A percentile compares a stretch with the other conserved stretches of the same genome.
Evolutionary conservation across 2,888 invertebrate species (phyloP).

Genomic region (Lysandra coridon): DNA sequence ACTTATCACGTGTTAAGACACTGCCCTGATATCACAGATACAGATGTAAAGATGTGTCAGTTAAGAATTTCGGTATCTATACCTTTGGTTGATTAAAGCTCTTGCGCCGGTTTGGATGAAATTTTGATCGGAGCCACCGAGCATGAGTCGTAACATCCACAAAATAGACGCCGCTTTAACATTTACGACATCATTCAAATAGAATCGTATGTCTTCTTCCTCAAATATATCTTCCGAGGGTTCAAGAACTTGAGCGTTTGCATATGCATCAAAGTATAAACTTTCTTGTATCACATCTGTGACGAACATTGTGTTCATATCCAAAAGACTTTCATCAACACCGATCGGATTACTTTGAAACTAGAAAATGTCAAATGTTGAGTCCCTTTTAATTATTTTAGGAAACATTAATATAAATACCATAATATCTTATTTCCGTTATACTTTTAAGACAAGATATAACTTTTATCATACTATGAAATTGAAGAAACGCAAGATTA

Average conservation of each 20-base stretch:
- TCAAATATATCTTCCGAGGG: constrained; percentile 49
- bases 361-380: constrained; percentile 34
- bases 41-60: background rate
- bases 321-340: constrained; percentile 51
- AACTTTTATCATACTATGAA: background rate
- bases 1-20: constrained; percentile 23
- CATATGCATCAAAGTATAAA: constrained; percentile 56
- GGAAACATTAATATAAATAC: background rate
- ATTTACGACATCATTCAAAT: constrained; percentile 54
- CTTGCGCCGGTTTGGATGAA: constrained; percentile 53
- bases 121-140: constrained; percentile 52
- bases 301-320: constrained; percentile 62
- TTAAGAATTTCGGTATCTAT: constrained; percentile 28
- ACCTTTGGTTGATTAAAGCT: constrained; percentile 55
- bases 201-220: constrained; percentile 52
- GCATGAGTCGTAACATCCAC: constrained; percentile 54
- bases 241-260: constrained; percentile 48
- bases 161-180: constrained; percentile 65
- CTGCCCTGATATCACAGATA: constrained; percentile 30
- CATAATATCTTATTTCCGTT: background rate
- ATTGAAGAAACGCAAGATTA: constrained; percentile 46
- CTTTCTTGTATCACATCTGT: constrained; percentile 68
- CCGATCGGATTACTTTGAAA: constrained; percentile 46
- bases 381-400: background rate
- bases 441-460: background rate